These are phyloP conservation scores for Petroica traversi DNA, from an alignment of 2,113 vertebrate genomes.

Conservation along the genomic window DNA sequence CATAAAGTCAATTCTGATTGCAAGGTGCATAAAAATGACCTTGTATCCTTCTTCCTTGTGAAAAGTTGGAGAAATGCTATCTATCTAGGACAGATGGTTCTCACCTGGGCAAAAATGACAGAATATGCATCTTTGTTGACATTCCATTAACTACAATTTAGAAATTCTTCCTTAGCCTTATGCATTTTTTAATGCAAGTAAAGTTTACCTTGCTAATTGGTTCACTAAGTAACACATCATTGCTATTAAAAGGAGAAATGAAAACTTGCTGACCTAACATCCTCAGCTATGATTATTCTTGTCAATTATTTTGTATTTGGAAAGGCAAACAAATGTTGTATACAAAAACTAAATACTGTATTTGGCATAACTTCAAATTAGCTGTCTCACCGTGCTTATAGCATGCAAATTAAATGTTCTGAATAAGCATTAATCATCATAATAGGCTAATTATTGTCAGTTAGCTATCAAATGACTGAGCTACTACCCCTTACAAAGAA, in stretches of 20 bases:
- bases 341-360: slow-evolving; percentile 66
- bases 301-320: slow-evolving; percentile 79
- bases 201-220: slow-evolving; percentile 65
- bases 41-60: slow-evolving; percentile 18
- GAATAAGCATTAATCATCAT: slow-evolving; percentile 69
- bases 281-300: slow-evolving; percentile 75
- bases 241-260: slow-evolving; percentile 36
- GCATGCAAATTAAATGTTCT: slow-evolving; percentile 63
- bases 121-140: slow-evolving; percentile 63
- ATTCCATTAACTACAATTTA: slow-evolving; percentile 68
- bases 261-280: slow-evolving; percentile 50
- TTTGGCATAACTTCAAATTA: slow-evolving; percentile 69
- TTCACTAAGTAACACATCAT: slow-evolving; percentile 56
- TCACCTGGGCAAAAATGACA: slow-evolving; percentile 54
- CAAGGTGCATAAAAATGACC: slow-evolving; percentile 37
- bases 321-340: slow-evolving; percentile 75
- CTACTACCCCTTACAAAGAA: background rate
- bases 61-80: slow-evolving; percentile 30
- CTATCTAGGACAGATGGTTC: slow-evolving; percentile 55
- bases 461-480: slow-evolving; percentile 42
- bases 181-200: background rate
- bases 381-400: slow-evolving; percentile 1
- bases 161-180: slow-evolving; percentile 20
- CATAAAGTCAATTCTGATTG: slow-evolving; percentile 18
- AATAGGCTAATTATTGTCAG: slow-evolving; percentile 67